Percentiles rank a stretch among this genome's conserved stretches.
Conservation (phyloP, 2,113 vertebrate species). For the Rhegmatorhina hoffmannsi region DNA sequence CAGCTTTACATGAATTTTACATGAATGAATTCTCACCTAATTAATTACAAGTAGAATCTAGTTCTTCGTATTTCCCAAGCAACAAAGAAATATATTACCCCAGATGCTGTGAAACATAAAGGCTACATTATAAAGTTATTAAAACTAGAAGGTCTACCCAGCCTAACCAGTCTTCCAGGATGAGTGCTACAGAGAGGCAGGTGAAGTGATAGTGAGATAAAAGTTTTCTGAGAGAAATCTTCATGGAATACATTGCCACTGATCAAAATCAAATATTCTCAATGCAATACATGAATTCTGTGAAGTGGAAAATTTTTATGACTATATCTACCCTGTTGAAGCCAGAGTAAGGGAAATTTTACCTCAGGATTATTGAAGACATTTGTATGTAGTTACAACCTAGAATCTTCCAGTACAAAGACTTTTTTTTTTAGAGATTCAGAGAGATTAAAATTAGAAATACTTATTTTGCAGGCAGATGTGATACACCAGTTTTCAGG, state of each 20-base stretch:
- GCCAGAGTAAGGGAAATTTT: not conserved
- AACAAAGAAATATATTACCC: not conserved
- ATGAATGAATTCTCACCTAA: constrained; percentile 31
- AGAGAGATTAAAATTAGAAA: not conserved
- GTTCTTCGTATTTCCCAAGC: not conserved
- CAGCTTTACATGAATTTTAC: constrained; percentile 51
- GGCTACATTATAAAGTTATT: not conserved
- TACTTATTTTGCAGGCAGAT: not conserved
- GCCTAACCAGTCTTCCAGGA: not conserved
- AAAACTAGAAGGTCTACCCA: not conserved
- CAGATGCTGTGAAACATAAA: not conserved
- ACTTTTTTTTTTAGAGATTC: not conserved
- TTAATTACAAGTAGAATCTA: constrained; percentile 37
- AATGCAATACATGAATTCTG: not conserved
- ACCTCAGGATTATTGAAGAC: not conserved
- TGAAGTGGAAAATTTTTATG: not conserved
- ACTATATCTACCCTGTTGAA: not conserved
- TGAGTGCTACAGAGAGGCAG: not conserved
- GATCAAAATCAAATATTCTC: not conserved
- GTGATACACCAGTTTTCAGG: not conserved
- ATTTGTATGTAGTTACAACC: not conserved
- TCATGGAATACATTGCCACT: not conserved
- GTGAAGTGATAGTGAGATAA: not conserved
- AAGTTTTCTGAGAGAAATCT: not conserved
- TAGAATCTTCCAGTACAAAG: not conserved